Conservation (phyloP, 2,113 vertebrate species). For the Telmatochromis bifrenatus region DNA sequence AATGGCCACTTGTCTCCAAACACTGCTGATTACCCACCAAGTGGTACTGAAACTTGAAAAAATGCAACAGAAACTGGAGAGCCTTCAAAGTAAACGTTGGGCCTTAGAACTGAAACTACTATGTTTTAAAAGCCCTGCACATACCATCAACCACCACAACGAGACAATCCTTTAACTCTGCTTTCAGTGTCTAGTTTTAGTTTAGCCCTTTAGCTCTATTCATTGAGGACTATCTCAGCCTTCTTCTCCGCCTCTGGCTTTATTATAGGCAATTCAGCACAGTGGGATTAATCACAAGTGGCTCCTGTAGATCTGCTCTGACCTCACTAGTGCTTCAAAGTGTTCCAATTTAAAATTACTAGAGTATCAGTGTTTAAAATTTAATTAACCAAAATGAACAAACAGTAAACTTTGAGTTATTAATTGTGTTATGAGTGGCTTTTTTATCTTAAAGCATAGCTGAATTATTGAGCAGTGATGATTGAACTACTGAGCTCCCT, state of each 20-base stretch:
- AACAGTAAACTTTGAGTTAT: neutral
- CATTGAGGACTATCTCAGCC: neutral
- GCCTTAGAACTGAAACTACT: neutral
- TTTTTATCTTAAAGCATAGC: neutral
- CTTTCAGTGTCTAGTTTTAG: neutral
- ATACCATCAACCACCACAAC: neutral
- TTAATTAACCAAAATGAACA: neutral
- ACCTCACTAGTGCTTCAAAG: neutral
- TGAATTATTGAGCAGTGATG: neutral
- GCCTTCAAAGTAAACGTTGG: neutral
- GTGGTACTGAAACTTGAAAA: neutral
- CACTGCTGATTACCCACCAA: neutral
- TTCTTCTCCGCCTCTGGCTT: neutral
- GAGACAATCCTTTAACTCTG: neutral
- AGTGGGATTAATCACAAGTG: neutral
- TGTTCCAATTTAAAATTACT: neutral
- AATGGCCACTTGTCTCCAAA: neutral
- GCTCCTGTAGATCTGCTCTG: neutral
- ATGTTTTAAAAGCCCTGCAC: neutral
- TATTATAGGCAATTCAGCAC: neutral
- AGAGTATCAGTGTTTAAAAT: neutral
- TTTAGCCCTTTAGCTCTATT: neutral
- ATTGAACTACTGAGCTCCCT: neutral
- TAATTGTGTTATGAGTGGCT: neutral
- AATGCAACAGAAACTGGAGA: rapidly evolving